Percentiles rank a stretch among this genome's conserved stretches.
Evolutionary conservation across 2,888 invertebrate species (phyloP).

Genomic region (Leptura quadrifasciata): DNA sequence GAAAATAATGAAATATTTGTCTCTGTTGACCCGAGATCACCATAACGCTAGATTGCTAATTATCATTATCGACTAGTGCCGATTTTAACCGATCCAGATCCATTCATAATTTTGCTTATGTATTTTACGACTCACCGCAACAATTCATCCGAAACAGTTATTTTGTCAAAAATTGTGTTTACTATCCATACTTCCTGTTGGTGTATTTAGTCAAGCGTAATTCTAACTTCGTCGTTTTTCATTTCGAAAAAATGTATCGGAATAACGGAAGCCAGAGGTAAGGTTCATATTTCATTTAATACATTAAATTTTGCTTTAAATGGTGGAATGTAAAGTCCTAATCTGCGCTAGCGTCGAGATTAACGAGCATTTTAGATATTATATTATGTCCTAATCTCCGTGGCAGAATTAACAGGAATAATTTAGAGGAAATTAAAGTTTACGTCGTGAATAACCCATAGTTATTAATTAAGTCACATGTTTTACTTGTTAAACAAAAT

Average conservation of each 20-base stretch:
- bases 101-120: constrained; percentile 44
- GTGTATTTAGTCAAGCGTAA: constrained; percentile 27
- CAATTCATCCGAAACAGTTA: constrained; percentile 55
- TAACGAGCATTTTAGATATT: not conserved
- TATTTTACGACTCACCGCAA: constrained; percentile 40
- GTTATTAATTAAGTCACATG: too few relatives aligned
- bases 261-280: constrained; percentile 5
- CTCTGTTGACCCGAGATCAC: constrained; percentile 44
- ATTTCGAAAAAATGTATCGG: not conserved
- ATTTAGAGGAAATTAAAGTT: not conserved
- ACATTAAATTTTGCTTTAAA: not conserved
- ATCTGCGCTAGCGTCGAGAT: not conserved
- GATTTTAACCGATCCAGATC: constrained; percentile 36
- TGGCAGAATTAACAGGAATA: not conserved
- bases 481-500: too few relatives aligned
- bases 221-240: constrained; percentile 11
- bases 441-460: not conserved
- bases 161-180: constrained; percentile 59
- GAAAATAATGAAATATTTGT: constrained; percentile 45
- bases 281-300: not conserved
- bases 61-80: constrained; percentile 38
- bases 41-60: constrained; percentile 45
- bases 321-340: not conserved
- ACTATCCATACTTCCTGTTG: constrained; percentile 58
- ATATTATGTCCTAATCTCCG: not conserved